Evolutionary conservation across 1,140 invertebrate species (phyloP).

Genomic region (Rhopalosiphum maidis): DNA sequence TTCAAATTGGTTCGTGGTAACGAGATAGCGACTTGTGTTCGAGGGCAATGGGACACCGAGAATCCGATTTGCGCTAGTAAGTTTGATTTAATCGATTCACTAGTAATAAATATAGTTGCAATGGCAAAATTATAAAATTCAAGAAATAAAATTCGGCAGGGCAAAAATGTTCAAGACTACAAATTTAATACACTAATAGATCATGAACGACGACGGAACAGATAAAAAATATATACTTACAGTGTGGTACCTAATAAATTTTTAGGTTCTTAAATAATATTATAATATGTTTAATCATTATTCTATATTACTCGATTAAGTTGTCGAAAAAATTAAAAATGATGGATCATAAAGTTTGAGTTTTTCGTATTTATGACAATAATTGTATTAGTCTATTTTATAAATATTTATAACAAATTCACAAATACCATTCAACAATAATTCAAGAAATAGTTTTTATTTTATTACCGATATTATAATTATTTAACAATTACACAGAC

Average conservation of each 20-base stretch:
- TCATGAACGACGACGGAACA: neutral
- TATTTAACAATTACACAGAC: no score
- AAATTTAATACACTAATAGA: neutral
- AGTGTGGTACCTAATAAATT: neutral
- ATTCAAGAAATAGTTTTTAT: no score
- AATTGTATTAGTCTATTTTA: neutral
- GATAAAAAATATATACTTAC: neutral
- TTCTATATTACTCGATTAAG: neutral
- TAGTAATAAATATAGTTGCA: neutral
- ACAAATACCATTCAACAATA: no score
- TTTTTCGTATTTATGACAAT: neutral
- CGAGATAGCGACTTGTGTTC: neutral
- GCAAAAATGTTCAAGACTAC: neutral
- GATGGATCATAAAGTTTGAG: neutral
- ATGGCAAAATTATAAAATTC: neutral
- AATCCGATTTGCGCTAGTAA: neutral
- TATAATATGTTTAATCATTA: neutral
- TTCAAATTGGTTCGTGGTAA: neutral
- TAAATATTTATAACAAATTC: no score
- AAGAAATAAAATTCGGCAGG: neutral
- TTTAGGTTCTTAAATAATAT: neutral
- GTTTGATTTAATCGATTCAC: neutral
- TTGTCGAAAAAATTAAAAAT: neutral
- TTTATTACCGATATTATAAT: no score
- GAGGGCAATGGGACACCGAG: neutral